A percentile compares a stretch with the other conserved stretches of the same genome.
Evolutionary conservation across 2,888 invertebrate genomes (phyloP).

Genomic region (Sarcophaga subvicina): DNA sequence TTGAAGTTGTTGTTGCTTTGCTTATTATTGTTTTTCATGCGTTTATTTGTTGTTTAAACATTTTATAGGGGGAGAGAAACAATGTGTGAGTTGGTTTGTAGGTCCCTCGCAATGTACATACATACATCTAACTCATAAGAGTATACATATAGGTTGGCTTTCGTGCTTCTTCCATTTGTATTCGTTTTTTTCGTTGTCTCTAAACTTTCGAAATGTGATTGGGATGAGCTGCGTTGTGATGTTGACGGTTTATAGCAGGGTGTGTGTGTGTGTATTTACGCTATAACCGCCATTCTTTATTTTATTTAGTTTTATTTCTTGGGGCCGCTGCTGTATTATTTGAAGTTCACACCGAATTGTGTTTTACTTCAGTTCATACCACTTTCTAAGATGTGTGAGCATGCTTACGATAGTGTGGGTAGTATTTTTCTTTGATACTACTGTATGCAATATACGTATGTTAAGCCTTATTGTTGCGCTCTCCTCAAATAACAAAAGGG

Average conservation of each 20-base stretch:
- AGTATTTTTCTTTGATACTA: background rate
- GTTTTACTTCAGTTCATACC: constrained; percentile 66
- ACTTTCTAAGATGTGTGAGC: constrained; percentile 32
- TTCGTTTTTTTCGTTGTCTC: constrained; percentile 28
- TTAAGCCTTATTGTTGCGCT: background rate
- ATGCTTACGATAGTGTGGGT: background rate
- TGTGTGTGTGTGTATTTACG: constrained; percentile 38
- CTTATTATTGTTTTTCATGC: no score
- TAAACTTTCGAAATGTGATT: constrained; percentile 52
- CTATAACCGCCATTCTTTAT: constrained; percentile 60
- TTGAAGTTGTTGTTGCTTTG: no score
- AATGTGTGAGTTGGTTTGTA: no score
- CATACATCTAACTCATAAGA: background rate
- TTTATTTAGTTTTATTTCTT: constrained; percentile 46
- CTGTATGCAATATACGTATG: background rate
- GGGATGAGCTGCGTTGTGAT: constrained; percentile 47
- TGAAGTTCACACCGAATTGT: constrained; percentile 70
- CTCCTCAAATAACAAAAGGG: background rate
- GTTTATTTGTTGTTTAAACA: no score
- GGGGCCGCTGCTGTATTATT: constrained; percentile 57
- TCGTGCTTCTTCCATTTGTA: constrained; percentile 34
- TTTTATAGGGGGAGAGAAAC: no score
- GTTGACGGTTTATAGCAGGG: background rate
- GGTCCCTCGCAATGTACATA: background rate
- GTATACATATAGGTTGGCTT: background rate